Evolutionary conservation across 2,797 vertebrate species (phyloP).

Genomic region (Sebastes cheni): DNA sequence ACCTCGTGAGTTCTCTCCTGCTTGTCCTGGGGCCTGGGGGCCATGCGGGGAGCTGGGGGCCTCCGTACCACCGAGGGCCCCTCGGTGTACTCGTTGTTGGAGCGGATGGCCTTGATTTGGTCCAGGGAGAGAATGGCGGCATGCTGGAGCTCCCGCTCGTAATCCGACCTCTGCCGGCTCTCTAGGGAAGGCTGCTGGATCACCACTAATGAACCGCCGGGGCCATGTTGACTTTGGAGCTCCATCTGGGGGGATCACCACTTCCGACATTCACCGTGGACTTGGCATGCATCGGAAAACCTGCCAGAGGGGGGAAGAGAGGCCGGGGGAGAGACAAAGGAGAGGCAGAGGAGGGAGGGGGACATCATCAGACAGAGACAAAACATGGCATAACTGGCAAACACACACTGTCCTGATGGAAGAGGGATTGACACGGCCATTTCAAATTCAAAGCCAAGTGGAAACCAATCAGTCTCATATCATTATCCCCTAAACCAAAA

Average conservation of each 20-base stretch:
- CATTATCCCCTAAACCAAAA: no score
- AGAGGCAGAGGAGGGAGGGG: constrained; percentile 42
- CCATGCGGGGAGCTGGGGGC: constrained; percentile 80
- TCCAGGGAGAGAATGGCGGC: constrained; percentile 93
- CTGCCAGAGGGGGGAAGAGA: constrained; percentile 70
- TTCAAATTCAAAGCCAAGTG: neutral
- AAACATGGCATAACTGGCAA: constrained; percentile 47
- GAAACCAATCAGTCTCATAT: neutral
- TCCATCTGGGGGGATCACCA: constrained; percentile 94
- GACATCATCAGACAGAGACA: constrained; percentile 56
- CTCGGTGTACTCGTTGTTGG: constrained; percentile 96
- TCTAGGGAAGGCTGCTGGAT: constrained; percentile 91
- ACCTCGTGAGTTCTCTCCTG: constrained; percentile 95
- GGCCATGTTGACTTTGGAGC: constrained; percentile 92
- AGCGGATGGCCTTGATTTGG: constrained; percentile 96
- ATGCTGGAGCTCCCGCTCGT: constrained; percentile 88
- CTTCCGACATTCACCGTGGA: constrained; percentile 91
- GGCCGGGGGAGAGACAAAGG: constrained; percentile 52
- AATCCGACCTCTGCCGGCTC: constrained; percentile 88
- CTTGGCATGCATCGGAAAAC: constrained; percentile 95
- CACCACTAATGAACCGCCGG: constrained; percentile 88
- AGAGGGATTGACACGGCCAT: neutral
- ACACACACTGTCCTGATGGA: constrained; percentile 26
- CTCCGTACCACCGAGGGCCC: constrained; percentile 89
- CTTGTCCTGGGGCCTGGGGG: constrained; percentile 87